phyloP scores from a whole-genome alignment of 2,888 invertebrate species.

The Polyploca ridens region DNA sequence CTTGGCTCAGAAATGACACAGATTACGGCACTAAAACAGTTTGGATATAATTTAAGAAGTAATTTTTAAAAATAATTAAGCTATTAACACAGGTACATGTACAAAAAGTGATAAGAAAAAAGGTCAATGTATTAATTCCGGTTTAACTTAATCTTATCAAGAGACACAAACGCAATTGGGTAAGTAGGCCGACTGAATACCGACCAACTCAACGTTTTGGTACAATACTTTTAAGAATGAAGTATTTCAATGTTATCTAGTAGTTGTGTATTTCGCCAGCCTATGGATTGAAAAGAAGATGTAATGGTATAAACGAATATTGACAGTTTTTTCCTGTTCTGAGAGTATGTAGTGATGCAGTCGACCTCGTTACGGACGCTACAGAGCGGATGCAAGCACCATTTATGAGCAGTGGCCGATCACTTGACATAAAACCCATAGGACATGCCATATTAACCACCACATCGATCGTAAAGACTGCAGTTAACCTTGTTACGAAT shows the following conservation, averaged over 20 bases:
- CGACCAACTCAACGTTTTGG: not conserved
- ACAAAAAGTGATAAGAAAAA: constrained; percentile 17
- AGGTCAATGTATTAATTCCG: constrained; percentile 38
- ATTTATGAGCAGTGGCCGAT: constrained; percentile 26
- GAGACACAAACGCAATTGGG: constrained; percentile 31
- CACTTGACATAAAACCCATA: constrained; percentile 20
- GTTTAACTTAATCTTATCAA: constrained; percentile 45
- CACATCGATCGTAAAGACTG: not conserved
- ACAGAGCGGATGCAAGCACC: constrained; percentile 36
- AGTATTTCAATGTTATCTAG: not conserved
- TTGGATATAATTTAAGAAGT: constrained; percentile 20
- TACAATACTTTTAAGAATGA: not conserved
- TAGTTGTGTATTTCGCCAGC: not conserved
- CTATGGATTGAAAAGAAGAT: not conserved
- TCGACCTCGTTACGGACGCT: constrained; percentile 10
- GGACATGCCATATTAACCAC: constrained; percentile 11
- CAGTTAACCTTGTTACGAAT: constrained; percentile 21
- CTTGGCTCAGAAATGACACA: constrained; percentile 7
- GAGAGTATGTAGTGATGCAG: not conserved
- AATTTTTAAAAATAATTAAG: constrained; percentile 1
- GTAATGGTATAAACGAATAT: not conserved
- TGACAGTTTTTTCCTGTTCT: constrained; percentile 6
- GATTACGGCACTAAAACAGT: constrained; percentile 18
- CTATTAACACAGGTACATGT: not conserved
- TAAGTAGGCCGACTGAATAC: constrained; percentile 34